Percentiles rank a stretch among this genome's conserved stretches.
phyloP scores from a whole-genome alignment of 2,113 vertebrate genomes.

The Ciconia boyciana region DNA sequence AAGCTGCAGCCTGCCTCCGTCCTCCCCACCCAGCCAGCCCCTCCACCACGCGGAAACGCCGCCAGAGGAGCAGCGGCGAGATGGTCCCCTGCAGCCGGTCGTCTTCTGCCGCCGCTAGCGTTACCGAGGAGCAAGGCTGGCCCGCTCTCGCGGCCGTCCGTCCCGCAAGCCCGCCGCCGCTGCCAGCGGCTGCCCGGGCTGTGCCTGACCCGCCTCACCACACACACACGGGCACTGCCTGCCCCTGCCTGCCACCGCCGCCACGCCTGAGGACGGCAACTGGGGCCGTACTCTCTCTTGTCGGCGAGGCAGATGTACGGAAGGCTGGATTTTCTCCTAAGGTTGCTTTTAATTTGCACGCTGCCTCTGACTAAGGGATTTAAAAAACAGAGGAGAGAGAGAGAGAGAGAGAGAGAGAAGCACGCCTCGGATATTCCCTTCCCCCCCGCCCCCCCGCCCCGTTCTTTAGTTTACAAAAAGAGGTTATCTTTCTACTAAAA shows the following conservation, averaged over 20 bases:
- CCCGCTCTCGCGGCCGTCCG: not conserved
- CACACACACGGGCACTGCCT: not conserved
- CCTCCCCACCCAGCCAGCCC: constrained; percentile 22
- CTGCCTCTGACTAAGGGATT: not conserved
- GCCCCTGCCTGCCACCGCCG: not conserved
- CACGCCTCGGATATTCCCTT: not conserved
- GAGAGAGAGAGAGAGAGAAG: not conserved
- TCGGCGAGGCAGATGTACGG: not conserved
- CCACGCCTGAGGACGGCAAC: not conserved
- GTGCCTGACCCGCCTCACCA: not conserved
- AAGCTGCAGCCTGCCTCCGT: not conserved
- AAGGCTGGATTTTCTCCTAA: not conserved
- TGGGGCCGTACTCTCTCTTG: not conserved
- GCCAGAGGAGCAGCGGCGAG: not conserved
- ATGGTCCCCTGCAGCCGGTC: constrained; percentile 23
- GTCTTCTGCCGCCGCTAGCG: not conserved
- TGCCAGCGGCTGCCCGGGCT: not conserved
- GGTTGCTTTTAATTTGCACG: not conserved
- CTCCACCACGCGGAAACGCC: not conserved
- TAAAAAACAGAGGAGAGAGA: not conserved
- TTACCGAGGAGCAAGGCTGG: not conserved
- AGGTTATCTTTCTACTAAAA: not conserved
- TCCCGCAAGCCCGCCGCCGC: not conserved
- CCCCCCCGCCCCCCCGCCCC: not conserved
- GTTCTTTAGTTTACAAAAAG: constrained; percentile 26